Evolutionary conservation across 2,113 vertebrate species (phyloP).

Genomic region (Cichladusa arquata): DNA sequence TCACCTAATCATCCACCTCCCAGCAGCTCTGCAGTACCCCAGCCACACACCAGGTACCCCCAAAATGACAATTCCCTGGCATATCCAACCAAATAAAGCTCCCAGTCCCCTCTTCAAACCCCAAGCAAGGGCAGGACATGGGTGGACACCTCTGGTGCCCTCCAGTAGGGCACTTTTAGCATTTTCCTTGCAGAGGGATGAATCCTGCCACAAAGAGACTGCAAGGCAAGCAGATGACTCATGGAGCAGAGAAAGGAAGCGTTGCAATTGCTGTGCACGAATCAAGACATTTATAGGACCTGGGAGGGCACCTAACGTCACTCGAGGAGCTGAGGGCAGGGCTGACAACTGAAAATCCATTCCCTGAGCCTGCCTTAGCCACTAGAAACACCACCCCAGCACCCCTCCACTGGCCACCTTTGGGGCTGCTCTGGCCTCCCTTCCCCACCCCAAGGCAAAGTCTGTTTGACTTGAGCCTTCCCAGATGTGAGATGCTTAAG

Average conservation of each 20-base stretch:
- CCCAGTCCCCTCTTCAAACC: not conserved
- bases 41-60: not conserved
- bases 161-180: not conserved
- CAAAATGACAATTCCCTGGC: not conserved
- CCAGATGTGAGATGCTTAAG: not conserved
- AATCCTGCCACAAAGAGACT: not conserved
- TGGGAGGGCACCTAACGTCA: not conserved
- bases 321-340: not conserved
- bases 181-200: not conserved
- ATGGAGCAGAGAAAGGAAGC: not conserved
- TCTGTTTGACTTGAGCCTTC: not conserved
- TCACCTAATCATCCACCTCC: not conserved
- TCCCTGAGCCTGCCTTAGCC: not conserved
- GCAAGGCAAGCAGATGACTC: slow-evolving; percentile 46
- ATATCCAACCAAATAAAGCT: not conserved
- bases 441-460: not conserved
- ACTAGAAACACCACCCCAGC: not conserved
- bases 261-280: not conserved
- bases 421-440: not conserved
- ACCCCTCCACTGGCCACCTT: not conserved
- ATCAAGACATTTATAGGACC: not conserved
- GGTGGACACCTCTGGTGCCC: not conserved
- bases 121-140: not conserved
- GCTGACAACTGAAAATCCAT: not conserved
- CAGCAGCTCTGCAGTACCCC: not conserved